phyloP scores from a whole-genome alignment of 2,797 vertebrate genomes.

The Allobates femoralis region DNA sequence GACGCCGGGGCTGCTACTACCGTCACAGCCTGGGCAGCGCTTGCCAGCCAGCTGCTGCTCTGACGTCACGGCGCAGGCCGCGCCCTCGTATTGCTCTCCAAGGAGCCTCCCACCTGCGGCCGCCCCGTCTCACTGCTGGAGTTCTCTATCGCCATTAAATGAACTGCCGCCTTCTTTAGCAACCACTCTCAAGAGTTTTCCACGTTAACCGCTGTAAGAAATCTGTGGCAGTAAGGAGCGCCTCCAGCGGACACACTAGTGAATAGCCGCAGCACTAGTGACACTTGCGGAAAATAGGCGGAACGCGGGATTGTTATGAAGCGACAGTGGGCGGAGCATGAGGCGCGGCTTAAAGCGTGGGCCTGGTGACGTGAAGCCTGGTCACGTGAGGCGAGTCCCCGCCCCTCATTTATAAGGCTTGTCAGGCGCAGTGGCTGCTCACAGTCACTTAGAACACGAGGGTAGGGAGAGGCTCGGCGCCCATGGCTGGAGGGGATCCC shows the following conservation, averaged over 20 bases:
- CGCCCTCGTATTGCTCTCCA: constrained; percentile 57
- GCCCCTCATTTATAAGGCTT: constrained; percentile 53
- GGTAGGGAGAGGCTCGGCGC: constrained; percentile 32
- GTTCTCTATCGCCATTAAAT: not conserved
- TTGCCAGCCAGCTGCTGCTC: constrained; percentile 72
- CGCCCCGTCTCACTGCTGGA: not conserved
- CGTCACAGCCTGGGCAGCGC: constrained; percentile 68
- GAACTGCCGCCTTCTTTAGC: not conserved
- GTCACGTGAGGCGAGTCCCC: constrained; percentile 56
- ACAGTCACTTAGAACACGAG: constrained; percentile 49
- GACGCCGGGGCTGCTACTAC: constrained; percentile 60
- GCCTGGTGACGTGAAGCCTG: no score
- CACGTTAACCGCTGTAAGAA: not conserved
- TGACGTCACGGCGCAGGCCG: constrained; percentile 70
- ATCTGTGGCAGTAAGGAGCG: not conserved
- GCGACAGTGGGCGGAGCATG: not conserved
- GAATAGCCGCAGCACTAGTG: not conserved
- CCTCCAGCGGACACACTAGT: not conserved
- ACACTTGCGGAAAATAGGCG: not conserved
- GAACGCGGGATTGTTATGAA: constrained; percentile 53
- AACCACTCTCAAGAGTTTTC: no score
- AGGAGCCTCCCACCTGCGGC: constrained; percentile 53
- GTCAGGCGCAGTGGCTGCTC: constrained; percentile 61
- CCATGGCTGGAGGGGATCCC: constrained; percentile 72
- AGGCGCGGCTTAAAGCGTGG: constrained; percentile 44